Conservation (phyloP, 2,113 vertebrate genomes). For the Corythoichthys haematopterus region DNA sequence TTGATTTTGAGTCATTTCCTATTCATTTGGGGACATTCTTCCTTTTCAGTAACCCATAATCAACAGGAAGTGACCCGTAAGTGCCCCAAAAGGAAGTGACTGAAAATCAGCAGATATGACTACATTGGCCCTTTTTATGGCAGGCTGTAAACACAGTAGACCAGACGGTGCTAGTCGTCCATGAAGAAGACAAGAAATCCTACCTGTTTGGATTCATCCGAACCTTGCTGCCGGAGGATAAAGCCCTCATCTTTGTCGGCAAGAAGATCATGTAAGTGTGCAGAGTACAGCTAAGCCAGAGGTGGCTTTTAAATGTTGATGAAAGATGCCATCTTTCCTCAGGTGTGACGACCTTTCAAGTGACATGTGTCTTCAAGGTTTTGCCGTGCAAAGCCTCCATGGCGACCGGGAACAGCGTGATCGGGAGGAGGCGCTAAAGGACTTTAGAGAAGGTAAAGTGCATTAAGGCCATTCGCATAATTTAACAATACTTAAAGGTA, state of each 20-base stretch:
- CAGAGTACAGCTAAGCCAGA: not conserved
- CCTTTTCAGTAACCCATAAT: too few relatives aligned
- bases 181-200: constrained; percentile 85
- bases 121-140: not conserved
- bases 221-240: constrained; percentile 82
- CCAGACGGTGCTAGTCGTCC: constrained; percentile 80
- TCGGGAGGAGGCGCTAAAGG: constrained; percentile 87
- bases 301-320: not conserved
- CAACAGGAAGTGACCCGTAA: too few relatives aligned
- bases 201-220: constrained; percentile 80
- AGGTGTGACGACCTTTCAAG: constrained; percentile 92
- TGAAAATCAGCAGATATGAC: too few relatives aligned
- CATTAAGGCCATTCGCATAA: too few relatives aligned
- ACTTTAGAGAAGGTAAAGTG: constrained; percentile 82
- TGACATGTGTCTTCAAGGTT: constrained; percentile 81
- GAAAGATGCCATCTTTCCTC: constrained; percentile 1
- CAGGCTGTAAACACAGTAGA: constrained; percentile 88
- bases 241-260: constrained; percentile 91
- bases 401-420: constrained; percentile 88
- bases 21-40: too few relatives aligned
- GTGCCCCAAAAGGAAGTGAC: too few relatives aligned
- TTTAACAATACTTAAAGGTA: too few relatives aligned
- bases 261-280: constrained; percentile 83
- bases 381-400: constrained; percentile 90
- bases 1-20: too few relatives aligned